A percentile compares a stretch with the other conserved stretches of the same genome.
phyloP scores from a whole-genome alignment of 2,888 invertebrate species.

The Drosophila hamatofila region DNA sequence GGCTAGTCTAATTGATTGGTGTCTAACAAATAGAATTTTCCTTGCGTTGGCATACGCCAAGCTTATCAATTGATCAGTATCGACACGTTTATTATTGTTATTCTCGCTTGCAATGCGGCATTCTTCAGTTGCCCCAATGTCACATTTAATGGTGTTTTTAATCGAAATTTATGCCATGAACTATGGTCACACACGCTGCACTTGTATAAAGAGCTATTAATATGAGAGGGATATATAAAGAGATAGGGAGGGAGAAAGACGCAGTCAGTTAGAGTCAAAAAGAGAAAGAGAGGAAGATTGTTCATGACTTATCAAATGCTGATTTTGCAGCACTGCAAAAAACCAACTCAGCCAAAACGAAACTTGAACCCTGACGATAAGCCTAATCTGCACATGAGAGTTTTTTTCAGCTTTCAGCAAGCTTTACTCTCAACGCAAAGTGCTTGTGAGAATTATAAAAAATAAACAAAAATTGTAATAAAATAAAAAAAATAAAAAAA shows the following conservation, averaged over 20 bases:
- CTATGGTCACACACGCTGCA: conserved; percentile 32
- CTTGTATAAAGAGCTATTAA: conserved; percentile 32
- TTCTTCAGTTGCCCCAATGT: conserved; percentile 15
- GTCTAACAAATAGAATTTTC: no score
- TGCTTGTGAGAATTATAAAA: conserved; percentile 3
- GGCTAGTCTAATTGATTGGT: no score
- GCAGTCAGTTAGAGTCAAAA: neutral
- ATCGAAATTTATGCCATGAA: conserved; percentile 7
- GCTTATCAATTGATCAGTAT: conserved; percentile 39
- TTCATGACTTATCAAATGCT: conserved; percentile 30
- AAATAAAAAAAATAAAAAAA: neutral
- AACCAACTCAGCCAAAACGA: conserved; percentile 25
- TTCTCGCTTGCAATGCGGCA: conserved; percentile 11
- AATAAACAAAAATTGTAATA: neutral
- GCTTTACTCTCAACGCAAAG: conserved; percentile 37
- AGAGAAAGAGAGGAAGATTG: conserved; percentile 4
- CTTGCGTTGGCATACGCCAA: neutral
- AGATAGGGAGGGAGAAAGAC: neutral
- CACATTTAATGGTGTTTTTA: conserved; percentile 15
- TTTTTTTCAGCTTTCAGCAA: conserved; percentile 22
- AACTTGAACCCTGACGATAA: conserved; percentile 57
- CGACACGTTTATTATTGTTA: conserved; percentile 9
- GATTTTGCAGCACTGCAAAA: conserved; percentile 33
- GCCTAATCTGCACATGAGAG: conserved; percentile 41
- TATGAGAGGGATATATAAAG: neutral